Evolutionary conservation across 2,113 vertebrate species (phyloP).

Genomic region (Ginglymostoma cirratum): DNA sequence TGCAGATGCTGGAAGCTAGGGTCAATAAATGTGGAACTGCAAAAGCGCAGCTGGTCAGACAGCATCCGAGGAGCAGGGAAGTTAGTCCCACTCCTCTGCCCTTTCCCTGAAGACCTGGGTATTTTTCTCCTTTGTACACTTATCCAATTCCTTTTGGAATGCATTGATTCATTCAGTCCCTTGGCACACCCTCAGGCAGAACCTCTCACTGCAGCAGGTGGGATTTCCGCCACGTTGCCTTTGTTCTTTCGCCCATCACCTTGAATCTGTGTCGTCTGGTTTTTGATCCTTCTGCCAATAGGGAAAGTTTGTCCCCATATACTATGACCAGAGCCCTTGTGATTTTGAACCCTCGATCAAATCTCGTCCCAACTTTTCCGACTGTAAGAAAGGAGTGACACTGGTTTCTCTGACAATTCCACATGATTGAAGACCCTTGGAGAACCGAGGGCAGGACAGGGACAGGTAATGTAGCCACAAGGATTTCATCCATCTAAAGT

Average conservation of each 20-base stretch:
- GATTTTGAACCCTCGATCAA: background rate
- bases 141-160: too few species aligned
- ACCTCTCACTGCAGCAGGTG: background rate
- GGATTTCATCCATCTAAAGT: background rate
- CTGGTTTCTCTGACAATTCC: too few species aligned
- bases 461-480: background rate
- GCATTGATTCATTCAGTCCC: too few species aligned
- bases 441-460: background rate
- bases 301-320: background rate
- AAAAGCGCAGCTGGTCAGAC: too few species aligned
- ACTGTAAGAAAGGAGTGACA: too few species aligned
- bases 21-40: too few species aligned
- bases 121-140: too few species aligned
- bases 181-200: background rate
- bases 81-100: too few species aligned
- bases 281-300: background rate
- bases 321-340: background rate
- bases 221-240: background rate
- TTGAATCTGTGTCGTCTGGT: background rate
- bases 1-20: too few species aligned
- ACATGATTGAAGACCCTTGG: background rate
- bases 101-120: too few species aligned
- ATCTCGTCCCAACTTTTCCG: background rate
- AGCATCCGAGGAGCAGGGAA: too few species aligned
- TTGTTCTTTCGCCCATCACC: background rate